Conservation (phyloP, 2,113 vertebrate genomes). For the Anhinga anhinga region DNA sequence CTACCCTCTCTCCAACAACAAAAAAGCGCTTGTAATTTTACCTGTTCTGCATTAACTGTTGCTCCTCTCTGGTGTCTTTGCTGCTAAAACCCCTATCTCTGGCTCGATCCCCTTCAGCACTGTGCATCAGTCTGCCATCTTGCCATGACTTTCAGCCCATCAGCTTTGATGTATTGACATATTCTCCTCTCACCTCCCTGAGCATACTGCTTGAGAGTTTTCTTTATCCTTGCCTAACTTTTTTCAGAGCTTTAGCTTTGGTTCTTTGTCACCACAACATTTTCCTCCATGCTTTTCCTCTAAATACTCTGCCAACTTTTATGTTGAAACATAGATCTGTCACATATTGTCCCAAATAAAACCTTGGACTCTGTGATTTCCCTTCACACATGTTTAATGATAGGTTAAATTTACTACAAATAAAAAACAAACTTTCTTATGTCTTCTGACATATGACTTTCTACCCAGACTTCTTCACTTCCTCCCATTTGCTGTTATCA, state of each 20-base stretch:
- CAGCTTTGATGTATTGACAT: neutral
- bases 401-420: neutral
- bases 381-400: neutral
- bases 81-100: neutral
- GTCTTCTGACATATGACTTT: neutral
- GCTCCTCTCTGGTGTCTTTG: neutral
- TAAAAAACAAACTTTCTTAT: neutral
- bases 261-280: neutral
- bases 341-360: neutral
- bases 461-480: neutral
- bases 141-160: neutral
- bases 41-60: neutral
- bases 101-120: neutral
- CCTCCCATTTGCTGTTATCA: neutral
- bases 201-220: neutral
- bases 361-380: neutral
- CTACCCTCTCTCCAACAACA: neutral
- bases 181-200: neutral
- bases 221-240: neutral
- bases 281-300: neutral
- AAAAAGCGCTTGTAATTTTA: neutral
- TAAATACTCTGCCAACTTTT: neutral
- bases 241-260: neutral
- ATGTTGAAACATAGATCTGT: neutral
- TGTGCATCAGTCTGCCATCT: neutral